Evolutionary conservation across 2,888 invertebrate genomes (phyloP).

Genomic region (Isoperla grammatica): DNA sequence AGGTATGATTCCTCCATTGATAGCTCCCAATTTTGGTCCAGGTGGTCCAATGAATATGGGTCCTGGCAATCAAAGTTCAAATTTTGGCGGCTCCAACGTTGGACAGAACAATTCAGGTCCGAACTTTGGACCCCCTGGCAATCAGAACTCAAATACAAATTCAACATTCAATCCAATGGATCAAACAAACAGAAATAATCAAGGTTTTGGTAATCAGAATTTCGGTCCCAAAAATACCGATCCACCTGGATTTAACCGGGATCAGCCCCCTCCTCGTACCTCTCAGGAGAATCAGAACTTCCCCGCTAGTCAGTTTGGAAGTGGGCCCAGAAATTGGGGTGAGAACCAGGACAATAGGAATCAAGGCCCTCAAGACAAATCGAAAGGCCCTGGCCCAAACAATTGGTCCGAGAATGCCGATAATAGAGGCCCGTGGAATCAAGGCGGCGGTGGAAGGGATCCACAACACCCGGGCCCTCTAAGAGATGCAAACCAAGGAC

Average conservation of each 20-base stretch:
- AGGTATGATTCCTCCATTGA: background rate
- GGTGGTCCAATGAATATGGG: slow-evolving; percentile 14
- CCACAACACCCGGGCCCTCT: too few species aligned
- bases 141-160: slow-evolving; percentile 4
- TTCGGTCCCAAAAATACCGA: slow-evolving; percentile 28
- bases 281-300: background rate
- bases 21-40: slow-evolving; percentile 20
- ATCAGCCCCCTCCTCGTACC: background rate
- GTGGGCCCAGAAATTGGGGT: background rate
- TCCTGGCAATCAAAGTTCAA: slow-evolving; percentile 5
- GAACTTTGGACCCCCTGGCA: slow-evolving; percentile 5
- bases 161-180: slow-evolving; percentile 1
- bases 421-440: background rate
- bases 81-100: slow-evolving; percentile 8
- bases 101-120: slow-evolving; percentile 18
- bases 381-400: background rate
- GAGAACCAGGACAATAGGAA: slow-evolving; percentile 10
- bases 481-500: background rate
- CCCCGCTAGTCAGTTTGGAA: background rate
- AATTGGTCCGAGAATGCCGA: background rate
- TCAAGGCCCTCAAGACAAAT: slow-evolving; percentile 11
- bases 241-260: slow-evolving; percentile 18
- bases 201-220: slow-evolving; percentile 28
- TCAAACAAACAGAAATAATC: slow-evolving; percentile 11
- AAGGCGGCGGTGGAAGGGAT: too few species aligned